phyloP scores from a whole-genome alignment of 2,797 vertebrate species.

The Knipowitschia caucasica region DNA sequence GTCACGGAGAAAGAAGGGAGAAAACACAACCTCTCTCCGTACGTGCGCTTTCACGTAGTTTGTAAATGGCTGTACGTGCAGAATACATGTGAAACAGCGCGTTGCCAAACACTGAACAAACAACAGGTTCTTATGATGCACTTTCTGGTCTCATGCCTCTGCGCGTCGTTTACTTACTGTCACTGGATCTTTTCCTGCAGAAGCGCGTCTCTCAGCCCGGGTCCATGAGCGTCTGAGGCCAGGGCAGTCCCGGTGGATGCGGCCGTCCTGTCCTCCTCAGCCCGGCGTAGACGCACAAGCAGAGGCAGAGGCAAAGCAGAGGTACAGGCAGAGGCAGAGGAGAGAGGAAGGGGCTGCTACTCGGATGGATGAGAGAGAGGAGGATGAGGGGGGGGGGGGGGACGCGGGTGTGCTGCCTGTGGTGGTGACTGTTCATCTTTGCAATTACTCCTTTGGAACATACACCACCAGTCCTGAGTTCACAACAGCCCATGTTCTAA shows the following conservation, averaged over 20 bases:
- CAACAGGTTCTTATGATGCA: slow-evolving; percentile 72
- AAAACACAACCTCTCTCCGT: background rate
- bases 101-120: slow-evolving; percentile 33
- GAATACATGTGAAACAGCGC: background rate
- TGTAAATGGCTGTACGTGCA: background rate
- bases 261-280: slow-evolving; percentile 38
- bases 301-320: slow-evolving; percentile 35
- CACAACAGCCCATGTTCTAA: slow-evolving; percentile 11
- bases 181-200: background rate
- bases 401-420: slow-evolving; percentile 18
- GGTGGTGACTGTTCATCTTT: slow-evolving; percentile 41
- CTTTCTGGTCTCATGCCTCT: too few relatives aligned
- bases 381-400: background rate
- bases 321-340: slow-evolving; percentile 2
- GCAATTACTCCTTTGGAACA: slow-evolving; percentile 21
- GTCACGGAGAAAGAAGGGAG: background rate
- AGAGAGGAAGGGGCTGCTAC: background rate
- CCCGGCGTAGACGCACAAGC: too few relatives aligned
- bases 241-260: slow-evolving; percentile 35
- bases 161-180: background rate
- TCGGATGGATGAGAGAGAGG: background rate
- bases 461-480: slow-evolving; percentile 8
- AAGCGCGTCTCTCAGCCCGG: slow-evolving; percentile 28
- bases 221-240: slow-evolving; percentile 40
- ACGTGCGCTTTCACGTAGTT: background rate